Base-by-base conservation (phyloP, 2,113 vertebrate genomes). In the Rhadina sibilatrix region DNA sequence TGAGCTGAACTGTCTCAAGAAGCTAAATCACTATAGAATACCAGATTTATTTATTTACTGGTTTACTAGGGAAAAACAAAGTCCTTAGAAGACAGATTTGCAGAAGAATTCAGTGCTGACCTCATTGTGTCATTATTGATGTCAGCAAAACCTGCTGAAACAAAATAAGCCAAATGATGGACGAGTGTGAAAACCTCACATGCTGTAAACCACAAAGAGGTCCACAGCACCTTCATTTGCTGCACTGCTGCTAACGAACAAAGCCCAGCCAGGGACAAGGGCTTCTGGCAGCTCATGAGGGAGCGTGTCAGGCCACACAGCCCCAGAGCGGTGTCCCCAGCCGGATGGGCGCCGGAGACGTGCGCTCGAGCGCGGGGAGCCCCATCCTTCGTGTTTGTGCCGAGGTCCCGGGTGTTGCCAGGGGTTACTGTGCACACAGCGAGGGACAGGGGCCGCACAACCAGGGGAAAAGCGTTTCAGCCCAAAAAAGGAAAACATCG, bases 341-440 rank as follows among this genome's bases (percentile, higher is more conserved):
- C 77, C 27, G 40, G 52, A 54, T 35, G 95, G 95, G 95, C 90
- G 74, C 61, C 24, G 7, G 75, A 64, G 94, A 87, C 37, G 65
- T 17, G 71, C 23, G 8, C 85, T 74, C 3, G 5, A 77, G 92
- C 13, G 4, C 28, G 9, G 35, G 90, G 38, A 87, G 38, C 42
- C 11, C 66, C 70, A 49, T 42, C 38, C 74, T 8, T 35, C 9
- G 28, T 82, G 87, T 84, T 61, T 72, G 83, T 57, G 70, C 91
- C 11, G 23, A 96, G 94, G 94, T 88, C 87, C 94, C 5, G 28
- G 59, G 77, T 31, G 97, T 97, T 98, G 97, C 97, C 93, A 97
- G 87, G 96, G 97, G 97, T 97, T 97, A 97, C 96, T 0, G 94
- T 2, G n/a, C 96, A 77, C 90, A 83, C 86, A 95, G 94, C 15